A percentile compares a stretch with the other conserved stretches of the same genome.
These are phyloP conservation scores for Gobius niger DNA, from an alignment of 2,113 vertebrate genomes.

Conservation along the genomic window DNA sequence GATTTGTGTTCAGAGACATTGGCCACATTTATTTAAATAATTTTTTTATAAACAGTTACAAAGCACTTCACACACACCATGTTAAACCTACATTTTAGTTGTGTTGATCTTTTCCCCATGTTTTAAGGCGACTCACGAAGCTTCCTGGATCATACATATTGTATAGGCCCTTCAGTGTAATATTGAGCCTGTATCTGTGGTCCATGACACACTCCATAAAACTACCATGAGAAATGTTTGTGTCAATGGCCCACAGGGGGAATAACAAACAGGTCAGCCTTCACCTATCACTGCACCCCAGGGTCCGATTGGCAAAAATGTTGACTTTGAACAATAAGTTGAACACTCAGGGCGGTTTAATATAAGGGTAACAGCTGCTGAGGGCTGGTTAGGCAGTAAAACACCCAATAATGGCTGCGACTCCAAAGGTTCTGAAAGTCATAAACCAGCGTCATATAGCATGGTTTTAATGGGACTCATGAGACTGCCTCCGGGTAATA, in stretches of 20 bases:
- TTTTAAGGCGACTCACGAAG: too few relatives aligned
- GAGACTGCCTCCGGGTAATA: slow-evolving; percentile 27
- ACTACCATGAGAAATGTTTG: background rate
- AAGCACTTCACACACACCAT: too few relatives aligned
- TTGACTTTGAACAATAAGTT: background rate
- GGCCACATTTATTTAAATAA: too few relatives aligned
- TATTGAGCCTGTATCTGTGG: too few relatives aligned
- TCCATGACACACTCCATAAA: background rate
- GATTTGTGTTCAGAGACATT: too few relatives aligned
- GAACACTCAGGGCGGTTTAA: slow-evolving; percentile 13
- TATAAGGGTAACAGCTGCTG: slow-evolving; percentile 16
- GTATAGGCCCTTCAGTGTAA: too few relatives aligned
- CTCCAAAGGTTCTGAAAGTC: slow-evolving; percentile 6
- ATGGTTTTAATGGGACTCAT: slow-evolving; percentile 42
- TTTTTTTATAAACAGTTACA: too few relatives aligned
- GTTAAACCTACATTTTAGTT: too few relatives aligned
- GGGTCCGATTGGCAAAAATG: background rate
- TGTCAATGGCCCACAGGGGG: background rate
- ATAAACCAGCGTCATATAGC: slow-evolving; percentile 18
- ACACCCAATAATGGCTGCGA: background rate
- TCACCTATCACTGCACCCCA: background rate
- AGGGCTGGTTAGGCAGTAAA: slow-evolving; percentile 24
- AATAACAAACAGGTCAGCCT: background rate
- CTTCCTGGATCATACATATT: too few relatives aligned
- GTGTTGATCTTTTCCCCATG: too few relatives aligned